These are phyloP conservation scores for Myiotriccus ornatus DNA, from an alignment of 2,797 vertebrate species.

Conservation along the genomic window DNA sequence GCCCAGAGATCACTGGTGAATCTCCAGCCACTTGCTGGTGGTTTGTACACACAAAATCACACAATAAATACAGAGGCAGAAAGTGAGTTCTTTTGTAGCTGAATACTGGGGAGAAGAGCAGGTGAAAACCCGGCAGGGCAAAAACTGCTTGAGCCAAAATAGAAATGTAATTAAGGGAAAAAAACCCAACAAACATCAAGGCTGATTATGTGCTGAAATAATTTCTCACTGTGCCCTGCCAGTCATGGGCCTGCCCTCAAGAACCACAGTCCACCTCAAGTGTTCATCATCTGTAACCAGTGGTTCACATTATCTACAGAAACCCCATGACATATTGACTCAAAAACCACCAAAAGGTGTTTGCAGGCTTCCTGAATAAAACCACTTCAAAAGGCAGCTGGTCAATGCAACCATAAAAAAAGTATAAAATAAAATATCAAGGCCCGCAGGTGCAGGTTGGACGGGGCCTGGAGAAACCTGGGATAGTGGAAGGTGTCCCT, in stretches of 20 bases:
- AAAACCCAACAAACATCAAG: rapidly evolving
- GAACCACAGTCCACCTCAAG: neutral
- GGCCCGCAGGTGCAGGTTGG: no score
- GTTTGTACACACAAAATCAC: rapidly evolving
- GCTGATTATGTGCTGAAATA: neutral
- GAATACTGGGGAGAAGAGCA: neutral
- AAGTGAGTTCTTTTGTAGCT: rapidly evolving
- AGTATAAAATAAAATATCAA: neutral
- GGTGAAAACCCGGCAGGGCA: neutral
- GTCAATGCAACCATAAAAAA: neutral
- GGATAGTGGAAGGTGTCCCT: neutral
- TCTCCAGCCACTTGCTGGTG: neutral
- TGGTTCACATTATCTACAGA: rapidly evolving
- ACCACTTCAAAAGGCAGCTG: neutral
- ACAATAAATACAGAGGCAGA: neutral
- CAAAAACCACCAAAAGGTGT: neutral
- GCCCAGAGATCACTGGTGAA: neutral
- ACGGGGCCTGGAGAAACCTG: neutral
- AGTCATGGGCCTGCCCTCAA: neutral
- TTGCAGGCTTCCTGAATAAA: neutral
- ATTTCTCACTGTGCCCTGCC: neutral
- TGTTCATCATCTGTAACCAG: neutral
- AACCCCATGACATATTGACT: rapidly evolving
- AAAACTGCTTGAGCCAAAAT: neutral
- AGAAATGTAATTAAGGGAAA: neutral